These are phyloP conservation scores for Axinella damicornis DNA, from an alignment of 37 sponge, comb jelly and placozoan species.

Conservation along the genomic window DNA sequence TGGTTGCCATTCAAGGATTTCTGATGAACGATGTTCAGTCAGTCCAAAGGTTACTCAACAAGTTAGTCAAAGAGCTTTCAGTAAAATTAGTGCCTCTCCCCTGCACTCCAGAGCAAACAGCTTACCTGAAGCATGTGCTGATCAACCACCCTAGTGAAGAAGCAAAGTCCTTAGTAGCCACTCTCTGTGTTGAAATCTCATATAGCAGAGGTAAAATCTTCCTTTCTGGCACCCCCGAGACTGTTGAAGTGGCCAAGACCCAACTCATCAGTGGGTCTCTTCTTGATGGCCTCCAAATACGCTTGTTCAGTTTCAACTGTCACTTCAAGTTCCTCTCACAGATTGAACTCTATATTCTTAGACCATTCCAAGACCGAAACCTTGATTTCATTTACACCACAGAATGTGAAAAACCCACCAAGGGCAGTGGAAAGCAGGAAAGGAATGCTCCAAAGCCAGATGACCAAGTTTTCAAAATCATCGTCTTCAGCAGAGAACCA, in stretches of 20 bases:
- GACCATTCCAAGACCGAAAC: not conserved
- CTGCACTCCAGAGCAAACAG: conserved; percentile 1
- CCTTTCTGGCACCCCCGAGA: conserved; percentile 18
- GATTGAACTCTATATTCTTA: conserved; percentile 26
- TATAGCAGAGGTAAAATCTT: not conserved
- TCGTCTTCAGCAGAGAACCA: conserved; percentile 21
- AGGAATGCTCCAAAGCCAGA: not conserved
- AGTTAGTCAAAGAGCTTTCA: not conserved
- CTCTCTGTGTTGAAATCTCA: not conserved
- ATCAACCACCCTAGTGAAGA: not conserved
- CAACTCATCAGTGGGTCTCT: not conserved
- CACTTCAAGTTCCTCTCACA: conserved; percentile 39
- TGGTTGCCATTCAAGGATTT: not conserved
- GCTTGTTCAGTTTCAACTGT: conserved; percentile 8
- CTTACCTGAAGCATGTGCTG: not conserved
- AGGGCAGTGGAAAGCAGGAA: not conserved
- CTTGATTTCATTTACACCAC: not conserved
- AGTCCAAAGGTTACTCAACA: not conserved
- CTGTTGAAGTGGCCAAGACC: not conserved
- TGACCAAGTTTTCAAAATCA: conserved; percentile 7
- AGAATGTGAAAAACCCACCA: not conserved
- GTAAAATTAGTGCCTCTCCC: not conserved
- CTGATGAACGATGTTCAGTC: not conserved
- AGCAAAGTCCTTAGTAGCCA: not conserved
- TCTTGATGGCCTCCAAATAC: not conserved